Base-by-base conservation (phyloP, 2,888 invertebrate genomes). In the Cataglyphis cursor region DNA sequence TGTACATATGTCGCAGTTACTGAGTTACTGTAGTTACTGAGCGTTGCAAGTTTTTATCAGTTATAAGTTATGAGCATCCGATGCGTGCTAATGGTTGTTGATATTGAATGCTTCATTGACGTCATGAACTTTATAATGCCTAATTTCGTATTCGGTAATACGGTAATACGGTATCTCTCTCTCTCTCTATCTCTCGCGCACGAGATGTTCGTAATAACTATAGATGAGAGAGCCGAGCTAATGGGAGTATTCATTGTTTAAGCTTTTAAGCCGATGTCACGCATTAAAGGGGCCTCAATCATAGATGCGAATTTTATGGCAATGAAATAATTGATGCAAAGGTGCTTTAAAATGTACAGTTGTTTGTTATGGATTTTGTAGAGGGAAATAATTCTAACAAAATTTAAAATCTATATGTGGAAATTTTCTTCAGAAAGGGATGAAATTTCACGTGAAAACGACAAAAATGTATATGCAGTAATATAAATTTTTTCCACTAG, bases 41-140 rank as follows among this genome's bases (percentile, higher is more conserved):
- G 21, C 64, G 66, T 84, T 57, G 70, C 83, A 73, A 87, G 73
- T 87, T 89, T 82, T 72, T 83, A 54, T 28, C 64, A 80, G 82
- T 86, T 82, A 28, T 57, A 51, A 51, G 31, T 73, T 57, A 51
- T 41, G 44, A 73, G 24, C 38, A 15, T 61, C 35, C 12, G n/a
- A 12, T 41, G 51, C 15, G 51, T 51, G 57, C 15, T 65, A 76
- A 65, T 76, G 21, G 10, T 76, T 57, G 66, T 31, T 21, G 57
- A 8, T 41, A 57, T 41, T n/a, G 41, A 65, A 24, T 41, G 41
- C 10, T 41, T 66, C 12, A 41, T 31, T 76, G 57, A 76, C 66
- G 57, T 76, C n/a, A 57, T 57, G 9, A 76, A 76, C 21, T 57
- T 66, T 66, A 41, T 28, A 75, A 38, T 6, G 21, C 12, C 28